Evolutionary conservation across 2,888 invertebrate species (phyloP).

Genomic region (Meta bourneti): DNA sequence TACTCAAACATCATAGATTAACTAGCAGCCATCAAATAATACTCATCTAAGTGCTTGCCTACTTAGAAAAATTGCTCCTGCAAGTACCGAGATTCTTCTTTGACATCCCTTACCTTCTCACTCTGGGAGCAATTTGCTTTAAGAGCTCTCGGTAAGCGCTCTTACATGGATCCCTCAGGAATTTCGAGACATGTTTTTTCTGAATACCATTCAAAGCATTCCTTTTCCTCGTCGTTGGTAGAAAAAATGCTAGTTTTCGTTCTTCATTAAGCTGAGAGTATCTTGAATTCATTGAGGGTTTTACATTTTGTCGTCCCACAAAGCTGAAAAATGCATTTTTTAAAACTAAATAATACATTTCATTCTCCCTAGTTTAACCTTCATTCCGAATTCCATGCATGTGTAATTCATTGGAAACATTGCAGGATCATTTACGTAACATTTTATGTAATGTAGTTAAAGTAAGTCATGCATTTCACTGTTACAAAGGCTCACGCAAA

Average conservation of each 20-base stretch:
- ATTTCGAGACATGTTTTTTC: conserved; percentile 24
- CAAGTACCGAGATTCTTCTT: conserved; percentile 14
- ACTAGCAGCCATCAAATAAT: background rate
- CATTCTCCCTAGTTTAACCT: too few relatives aligned
- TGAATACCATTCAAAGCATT: conserved; percentile 8
- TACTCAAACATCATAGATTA: background rate
- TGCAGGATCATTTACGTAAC: too few relatives aligned
- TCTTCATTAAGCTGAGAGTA: conserved; percentile 5
- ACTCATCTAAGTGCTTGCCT: conserved; percentile 5
- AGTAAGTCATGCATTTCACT: too few relatives aligned
- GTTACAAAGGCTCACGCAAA: too few relatives aligned
- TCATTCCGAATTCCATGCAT: too few relatives aligned
- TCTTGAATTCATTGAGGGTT: background rate
- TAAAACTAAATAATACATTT: too few relatives aligned
- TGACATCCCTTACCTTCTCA: conserved; percentile 8
- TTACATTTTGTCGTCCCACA: too few relatives aligned
- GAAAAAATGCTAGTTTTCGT: background rate
- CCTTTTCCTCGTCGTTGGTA: background rate
- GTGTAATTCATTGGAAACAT: too few relatives aligned
- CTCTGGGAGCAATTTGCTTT: conserved; percentile 51
- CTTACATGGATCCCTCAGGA: conserved; percentile 44
- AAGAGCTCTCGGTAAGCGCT: conserved; percentile 31
- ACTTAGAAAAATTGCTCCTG: conserved; percentile 42
- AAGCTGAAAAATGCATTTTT: too few relatives aligned
- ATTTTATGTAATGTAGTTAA: too few relatives aligned